Evolutionary conservation across 1,140 invertebrate species (phyloP), one percentile per base, ranked within the genome.

Genomic region (Theocolax elegans): DNA sequence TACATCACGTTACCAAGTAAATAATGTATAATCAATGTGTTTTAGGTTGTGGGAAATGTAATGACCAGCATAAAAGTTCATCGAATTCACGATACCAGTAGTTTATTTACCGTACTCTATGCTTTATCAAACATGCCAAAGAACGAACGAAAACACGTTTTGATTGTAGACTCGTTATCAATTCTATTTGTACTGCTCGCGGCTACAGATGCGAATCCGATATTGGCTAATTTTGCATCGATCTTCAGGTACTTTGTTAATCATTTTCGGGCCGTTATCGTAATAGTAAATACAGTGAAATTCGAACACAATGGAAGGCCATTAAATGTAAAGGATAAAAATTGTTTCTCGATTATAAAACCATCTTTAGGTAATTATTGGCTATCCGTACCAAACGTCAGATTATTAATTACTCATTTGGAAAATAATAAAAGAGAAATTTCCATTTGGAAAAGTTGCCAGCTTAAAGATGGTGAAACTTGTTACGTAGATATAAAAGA

Each of bases 111-210:
- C 53, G 73, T 86, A 23, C 72, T 90, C 23, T 80, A 87, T 71
- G 77, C 81, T 58, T 59, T 83, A 12, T 29, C 73, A 10, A 60
- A 46, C 29, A 7, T 46, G 54, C 70, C 87, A 62, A 42, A 74
- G 54, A 80, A 83, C 69, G 76, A 87, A 35, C 49, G 64, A 2
- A 74, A 73, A n/a, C 80, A 73, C 17, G 49, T 91, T 25, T 84
- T 92, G 44, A 87, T 92, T 10, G 85, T 92, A 54, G 90, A 92
- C 81, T 91, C 90, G 40, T 76, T 92, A 49, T 87, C 90, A 56
- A 81, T 84, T 56, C 65, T 91, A 48, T 83, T 25, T 13, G n/a
- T 42, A 19, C 13, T 46, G 3, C 23, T 64, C 44, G 10, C 42
- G 6, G 58, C 25, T 19, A 58, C 9, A 0, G 59, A 64, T 2